Base-by-base conservation (phyloP, 2,113 vertebrate genomes). In the Lethenteron reissneri region DNA sequence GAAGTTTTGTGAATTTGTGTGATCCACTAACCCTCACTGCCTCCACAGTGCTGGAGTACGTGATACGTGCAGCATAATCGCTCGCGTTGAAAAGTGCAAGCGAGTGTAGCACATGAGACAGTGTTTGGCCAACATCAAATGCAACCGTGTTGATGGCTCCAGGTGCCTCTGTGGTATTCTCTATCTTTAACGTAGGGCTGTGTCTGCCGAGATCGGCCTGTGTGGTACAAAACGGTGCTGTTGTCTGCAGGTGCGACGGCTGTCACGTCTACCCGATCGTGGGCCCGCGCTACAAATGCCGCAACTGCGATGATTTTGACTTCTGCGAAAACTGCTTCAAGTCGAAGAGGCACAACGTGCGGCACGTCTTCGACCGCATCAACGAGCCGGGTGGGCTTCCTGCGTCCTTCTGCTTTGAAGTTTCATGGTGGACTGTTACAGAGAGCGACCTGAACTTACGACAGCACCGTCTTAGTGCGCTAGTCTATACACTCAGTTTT, bases 211-310 rank as follows among this genome's bases (percentile, higher is more conserved):
- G 41, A 41, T 41, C 41, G 41, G 41, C 21, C 64, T 68, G 8
- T 17, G 64, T 68, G n/a, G 64, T n/a, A n/a, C 64, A 68, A 68
- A n/a, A 68, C 11, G 41, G 11, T 68, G 11, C 21, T 21, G 64
- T 68, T 11, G 64, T 68, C 21, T 73, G 75, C 75, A 99, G 94
- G 75, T 99, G 92, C 78, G 94, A 99, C 56, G 94, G 94, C 76
- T 99, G 94, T 76, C 94, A 97, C 76, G 95, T 96, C 87, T 97
- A 96, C 79, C 94, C 94, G 11, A 95, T 99, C 76, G 92, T 92
- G 41, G 94, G 94, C 3, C 83, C 90, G 71, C 81, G 92, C 75
- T 96, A 94, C 81, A 99, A 99, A 78, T 99, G 94, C 77, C 87
- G 88, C 74, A 90, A 88, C 74, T 99, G 94, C 72, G 92, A 96